Evolutionary conservation across 2,888 invertebrate genomes (phyloP).

Genomic region (Phania funesta): DNA sequence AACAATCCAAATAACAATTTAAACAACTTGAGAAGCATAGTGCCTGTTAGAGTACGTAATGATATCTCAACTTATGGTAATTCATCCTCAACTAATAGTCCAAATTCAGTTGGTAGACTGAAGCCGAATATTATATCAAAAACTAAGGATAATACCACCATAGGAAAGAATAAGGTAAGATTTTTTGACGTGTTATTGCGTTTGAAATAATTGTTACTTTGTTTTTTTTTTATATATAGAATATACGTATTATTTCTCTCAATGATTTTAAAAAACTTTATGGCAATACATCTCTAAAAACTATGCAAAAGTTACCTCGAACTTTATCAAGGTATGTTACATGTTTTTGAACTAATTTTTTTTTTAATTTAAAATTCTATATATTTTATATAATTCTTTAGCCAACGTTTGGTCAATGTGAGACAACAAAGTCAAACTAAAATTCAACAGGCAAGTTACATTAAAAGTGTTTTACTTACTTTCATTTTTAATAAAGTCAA

Average conservation of each 20-base stretch:
- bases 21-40: conserved; percentile 51
- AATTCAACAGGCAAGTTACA: conserved; percentile 70
- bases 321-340: conserved; percentile 73
- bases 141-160: conserved; percentile 67
- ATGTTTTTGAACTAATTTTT: not conserved
- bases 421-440: conserved; percentile 70
- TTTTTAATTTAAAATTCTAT: not conserved
- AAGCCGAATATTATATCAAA: conserved; percentile 71
- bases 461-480: not conserved
- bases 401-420: conserved; percentile 74
- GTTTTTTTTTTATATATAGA: conserved; percentile 70
- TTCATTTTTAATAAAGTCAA: no score
- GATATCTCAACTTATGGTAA: conserved; percentile 48
- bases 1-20: conserved; percentile 67
- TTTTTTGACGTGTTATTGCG: not conserved
- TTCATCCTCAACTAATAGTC: conserved; percentile 12
- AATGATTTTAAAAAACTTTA: conserved; percentile 79
- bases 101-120: conserved; percentile 60
- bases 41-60: conserved; percentile 61
- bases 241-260: conserved; percentile 79
- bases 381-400: conserved; percentile 50
- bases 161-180: conserved; percentile 67
- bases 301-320: conserved; percentile 75
- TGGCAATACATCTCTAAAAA: conserved; percentile 74
- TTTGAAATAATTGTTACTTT: not conserved